These are phyloP conservation scores for Machimus atricapillus DNA, from an alignment of 2,888 invertebrate species.

Conservation along the genomic window DNA sequence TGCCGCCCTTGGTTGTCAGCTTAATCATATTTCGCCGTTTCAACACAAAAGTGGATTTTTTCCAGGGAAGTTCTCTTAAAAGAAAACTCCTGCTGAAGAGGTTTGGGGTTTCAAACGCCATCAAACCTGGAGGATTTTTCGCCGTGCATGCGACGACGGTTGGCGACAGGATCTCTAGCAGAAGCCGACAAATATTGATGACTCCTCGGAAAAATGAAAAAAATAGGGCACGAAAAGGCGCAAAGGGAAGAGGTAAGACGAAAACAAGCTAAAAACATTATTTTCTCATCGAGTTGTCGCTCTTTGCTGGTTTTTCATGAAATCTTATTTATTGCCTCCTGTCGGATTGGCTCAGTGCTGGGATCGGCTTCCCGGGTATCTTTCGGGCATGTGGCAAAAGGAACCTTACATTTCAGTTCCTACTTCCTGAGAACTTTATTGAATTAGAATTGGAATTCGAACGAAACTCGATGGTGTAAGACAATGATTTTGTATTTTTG, in stretches of 20 bases:
- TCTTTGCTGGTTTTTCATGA: not conserved
- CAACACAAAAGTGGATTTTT: not conserved
- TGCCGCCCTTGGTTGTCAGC: not conserved
- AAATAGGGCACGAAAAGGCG: not conserved
- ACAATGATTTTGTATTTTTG: not conserved
- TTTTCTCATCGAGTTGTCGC: not conserved
- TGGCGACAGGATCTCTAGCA: not conserved
- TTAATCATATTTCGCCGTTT: not conserved
- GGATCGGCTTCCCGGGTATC: not conserved
- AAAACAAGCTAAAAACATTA: not conserved
- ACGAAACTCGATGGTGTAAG: not conserved
- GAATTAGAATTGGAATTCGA: not conserved
- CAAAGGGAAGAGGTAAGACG: not conserved
- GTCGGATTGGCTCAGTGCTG: not conserved
- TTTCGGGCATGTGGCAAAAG: not conserved
- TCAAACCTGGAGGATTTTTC: not conserved
- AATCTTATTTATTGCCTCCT: not conserved
- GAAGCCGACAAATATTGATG: not conserved
- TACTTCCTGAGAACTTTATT: not conserved
- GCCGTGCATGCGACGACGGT: not conserved
- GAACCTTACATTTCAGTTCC: not conserved
- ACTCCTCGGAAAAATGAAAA: not conserved
- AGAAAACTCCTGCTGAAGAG: not conserved
- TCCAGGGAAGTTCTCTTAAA: not conserved
- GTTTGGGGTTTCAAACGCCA: not conserved